Conservation (phyloP, 1,140 invertebrate genomes). For the Reticulitermes speratus region DNA sequence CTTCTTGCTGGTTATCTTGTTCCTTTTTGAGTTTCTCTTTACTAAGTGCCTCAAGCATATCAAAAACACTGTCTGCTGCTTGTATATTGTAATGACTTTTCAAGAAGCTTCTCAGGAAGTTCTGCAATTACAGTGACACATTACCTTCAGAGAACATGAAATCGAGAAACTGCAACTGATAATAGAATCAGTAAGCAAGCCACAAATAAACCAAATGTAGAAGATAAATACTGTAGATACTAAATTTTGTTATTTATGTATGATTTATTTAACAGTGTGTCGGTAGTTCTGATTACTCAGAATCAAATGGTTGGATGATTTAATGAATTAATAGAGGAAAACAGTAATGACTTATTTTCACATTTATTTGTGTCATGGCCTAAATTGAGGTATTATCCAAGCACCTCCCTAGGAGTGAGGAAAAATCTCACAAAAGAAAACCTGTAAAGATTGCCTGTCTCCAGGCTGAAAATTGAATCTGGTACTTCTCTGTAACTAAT, state of each 20-base stretch:
- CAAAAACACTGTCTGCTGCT: background rate
- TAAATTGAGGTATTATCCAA: no score
- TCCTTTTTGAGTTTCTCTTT: background rate
- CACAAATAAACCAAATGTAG: background rate
- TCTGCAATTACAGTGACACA: background rate
- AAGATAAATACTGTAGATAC: background rate
- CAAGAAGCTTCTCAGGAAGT: background rate
- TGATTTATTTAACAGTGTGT: no score
- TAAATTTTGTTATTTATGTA: background rate
- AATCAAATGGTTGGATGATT: no score
- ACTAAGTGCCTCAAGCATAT: background rate
- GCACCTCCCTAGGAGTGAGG: no score
- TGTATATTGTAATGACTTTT: background rate
- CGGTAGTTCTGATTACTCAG: no score
- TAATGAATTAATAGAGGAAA: no score
- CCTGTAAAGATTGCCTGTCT: no score
- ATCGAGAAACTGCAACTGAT: background rate
- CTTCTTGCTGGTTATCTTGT: background rate
- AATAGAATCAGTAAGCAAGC: background rate
- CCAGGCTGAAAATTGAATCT: no score
- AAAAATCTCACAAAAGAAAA: no score
- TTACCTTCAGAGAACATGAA: background rate
- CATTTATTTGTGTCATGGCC: no score
- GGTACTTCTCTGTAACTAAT: no score
- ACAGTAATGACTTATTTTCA: no score